These are phyloP conservation scores for Oceanodroma tethys DNA, from an alignment of 2,113 vertebrate species.

Conservation along the genomic window DNA sequence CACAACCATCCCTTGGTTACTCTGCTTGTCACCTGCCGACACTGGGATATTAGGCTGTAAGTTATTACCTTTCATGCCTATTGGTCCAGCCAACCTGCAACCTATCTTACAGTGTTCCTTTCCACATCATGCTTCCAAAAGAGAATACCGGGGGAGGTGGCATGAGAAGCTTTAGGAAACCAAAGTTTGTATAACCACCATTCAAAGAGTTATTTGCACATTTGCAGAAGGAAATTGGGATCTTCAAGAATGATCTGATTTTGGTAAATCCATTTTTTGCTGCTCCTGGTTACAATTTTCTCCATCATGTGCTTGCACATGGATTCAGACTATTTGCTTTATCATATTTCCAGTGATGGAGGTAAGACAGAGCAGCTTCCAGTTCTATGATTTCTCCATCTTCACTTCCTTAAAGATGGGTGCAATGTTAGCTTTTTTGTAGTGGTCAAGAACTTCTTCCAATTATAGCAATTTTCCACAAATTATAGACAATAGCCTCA, in stretches of 20 bases:
- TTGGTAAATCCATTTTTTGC: not conserved
- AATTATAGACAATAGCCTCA: not conserved
- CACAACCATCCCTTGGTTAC: not conserved
- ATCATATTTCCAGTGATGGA: not conserved
- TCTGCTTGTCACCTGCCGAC: not conserved
- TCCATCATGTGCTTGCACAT: not conserved
- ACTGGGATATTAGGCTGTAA: not conserved
- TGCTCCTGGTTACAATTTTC: not conserved
- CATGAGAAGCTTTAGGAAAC: not conserved
- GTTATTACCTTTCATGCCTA: not conserved
- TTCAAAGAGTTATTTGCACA: not conserved
- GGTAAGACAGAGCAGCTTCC: not conserved
- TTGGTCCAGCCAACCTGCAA: not conserved
- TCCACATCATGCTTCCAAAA: not conserved
- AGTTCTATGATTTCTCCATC: not conserved
- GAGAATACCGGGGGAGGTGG: not conserved
- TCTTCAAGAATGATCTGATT: not conserved
- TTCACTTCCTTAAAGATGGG: not conserved
- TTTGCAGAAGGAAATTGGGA: not conserved
- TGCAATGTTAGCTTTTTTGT: not conserved
- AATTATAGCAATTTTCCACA: not conserved
- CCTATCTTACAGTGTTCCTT: not conserved
- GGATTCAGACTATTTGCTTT: not conserved
- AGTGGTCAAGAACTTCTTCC: not conserved
- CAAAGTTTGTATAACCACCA: not conserved